Conservation (phyloP, 2,797 vertebrate species). For the Malacoctenus gilli region DNA sequence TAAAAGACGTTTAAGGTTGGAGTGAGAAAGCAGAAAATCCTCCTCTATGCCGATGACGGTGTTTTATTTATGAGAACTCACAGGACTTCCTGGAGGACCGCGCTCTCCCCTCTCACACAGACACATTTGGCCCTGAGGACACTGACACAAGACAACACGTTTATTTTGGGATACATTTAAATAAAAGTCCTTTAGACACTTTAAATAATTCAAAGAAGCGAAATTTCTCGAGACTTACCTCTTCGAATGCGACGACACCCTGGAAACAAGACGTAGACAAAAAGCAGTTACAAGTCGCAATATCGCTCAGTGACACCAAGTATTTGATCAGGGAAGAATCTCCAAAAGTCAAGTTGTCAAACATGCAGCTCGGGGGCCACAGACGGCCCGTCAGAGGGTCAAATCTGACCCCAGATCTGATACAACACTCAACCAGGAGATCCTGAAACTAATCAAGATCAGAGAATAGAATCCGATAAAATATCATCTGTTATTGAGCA, state of each 20-base stretch:
- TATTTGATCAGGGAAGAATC: too few relatives aligned
- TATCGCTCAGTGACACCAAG: too few relatives aligned
- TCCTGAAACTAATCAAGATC: too few relatives aligned
- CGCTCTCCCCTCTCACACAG: constrained; percentile 85
- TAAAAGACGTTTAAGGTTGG: neutral
- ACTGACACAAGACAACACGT: constrained; percentile 76
- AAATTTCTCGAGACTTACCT: too few relatives aligned
- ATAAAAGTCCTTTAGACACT: neutral
- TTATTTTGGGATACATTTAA: too few relatives aligned
- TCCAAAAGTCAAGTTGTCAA: too few relatives aligned
- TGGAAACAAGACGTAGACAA: constrained; percentile 57
- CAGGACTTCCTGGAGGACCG: constrained; percentile 81
- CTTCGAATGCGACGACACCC: constrained; percentile 64
- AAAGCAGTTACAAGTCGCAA: neutral
- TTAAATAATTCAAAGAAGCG: constrained; percentile 19
- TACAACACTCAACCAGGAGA: too few relatives aligned
- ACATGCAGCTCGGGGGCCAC: too few relatives aligned
- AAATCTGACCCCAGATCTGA: too few relatives aligned
- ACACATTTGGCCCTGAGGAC: constrained; percentile 77
- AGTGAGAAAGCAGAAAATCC: neutral
- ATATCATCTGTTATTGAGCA: too few relatives aligned
- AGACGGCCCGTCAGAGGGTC: too few relatives aligned
- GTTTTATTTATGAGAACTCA: constrained; percentile 75
- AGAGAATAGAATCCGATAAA: too few relatives aligned
- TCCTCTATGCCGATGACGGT: neutral